Conservation (phyloP, 2,888 invertebrate genomes). For the Spatulosminthurus flaviceps region DNA sequence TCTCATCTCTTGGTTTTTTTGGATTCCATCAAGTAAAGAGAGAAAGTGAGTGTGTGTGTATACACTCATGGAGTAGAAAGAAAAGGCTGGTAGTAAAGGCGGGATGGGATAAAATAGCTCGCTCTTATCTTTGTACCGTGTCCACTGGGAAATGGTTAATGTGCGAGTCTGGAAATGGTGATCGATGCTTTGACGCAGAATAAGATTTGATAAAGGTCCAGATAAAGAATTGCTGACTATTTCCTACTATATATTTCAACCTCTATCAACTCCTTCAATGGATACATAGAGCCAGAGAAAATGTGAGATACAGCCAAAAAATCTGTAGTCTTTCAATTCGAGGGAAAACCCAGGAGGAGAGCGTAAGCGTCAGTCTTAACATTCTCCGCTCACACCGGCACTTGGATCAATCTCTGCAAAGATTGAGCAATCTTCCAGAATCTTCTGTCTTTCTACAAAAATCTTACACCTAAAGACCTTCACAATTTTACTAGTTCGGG, state of each 20-base stretch:
- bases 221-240: conserved; percentile 58
- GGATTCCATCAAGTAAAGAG: not conserved
- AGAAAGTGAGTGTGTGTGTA: not conserved
- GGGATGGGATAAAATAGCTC: conserved; percentile 39
- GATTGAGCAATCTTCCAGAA: too few relatives aligned
- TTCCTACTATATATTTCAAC: conserved; percentile 35
- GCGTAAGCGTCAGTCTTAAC: too few relatives aligned
- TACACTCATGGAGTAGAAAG: not conserved
- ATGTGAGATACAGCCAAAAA: not conserved
- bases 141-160: conserved; percentile 56
- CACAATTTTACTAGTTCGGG: too few relatives aligned
- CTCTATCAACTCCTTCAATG: not conserved
- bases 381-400: too few relatives aligned
- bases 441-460: too few relatives aligned
- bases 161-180: conserved; percentile 55
- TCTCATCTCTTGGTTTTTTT: not conserved
- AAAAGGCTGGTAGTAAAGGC: not conserved
- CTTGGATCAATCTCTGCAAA: too few relatives aligned
- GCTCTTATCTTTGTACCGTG: conserved; percentile 44
- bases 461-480: not conserved
- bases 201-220: conserved; percentile 57
- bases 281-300: not conserved
- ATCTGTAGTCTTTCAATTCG: not conserved
- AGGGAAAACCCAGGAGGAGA: not conserved
- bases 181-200: conserved; percentile 57